phyloP scores from a whole-genome alignment of 1,140 invertebrate species.

The Zaprionus vittiger region DNA sequence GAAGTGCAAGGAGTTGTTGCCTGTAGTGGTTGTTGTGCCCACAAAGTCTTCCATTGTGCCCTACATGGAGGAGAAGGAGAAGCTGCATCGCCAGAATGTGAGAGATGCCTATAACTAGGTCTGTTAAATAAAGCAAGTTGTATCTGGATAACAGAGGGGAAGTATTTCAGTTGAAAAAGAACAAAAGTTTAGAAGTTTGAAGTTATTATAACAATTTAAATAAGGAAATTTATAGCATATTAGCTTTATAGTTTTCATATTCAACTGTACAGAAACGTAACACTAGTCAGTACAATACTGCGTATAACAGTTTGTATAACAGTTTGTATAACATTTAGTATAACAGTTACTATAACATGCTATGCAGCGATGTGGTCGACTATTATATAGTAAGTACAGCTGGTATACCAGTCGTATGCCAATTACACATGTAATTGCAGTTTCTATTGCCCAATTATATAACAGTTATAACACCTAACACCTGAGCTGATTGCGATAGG shows the following conservation, averaged over 20 bases:
- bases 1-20: slow-evolving; percentile 42
- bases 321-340: not conserved
- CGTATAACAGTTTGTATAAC: not conserved
- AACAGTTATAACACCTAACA: not conserved
- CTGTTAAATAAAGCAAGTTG: slow-evolving; percentile 1
- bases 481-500: not conserved
- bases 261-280: no score
- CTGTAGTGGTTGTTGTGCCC: slow-evolving; percentile 47
- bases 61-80: slow-evolving; percentile 59
- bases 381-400: no score
- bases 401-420: no score
- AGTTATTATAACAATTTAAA: no score
- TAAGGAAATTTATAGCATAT: no score
- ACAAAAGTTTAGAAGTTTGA: no score
- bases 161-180: not conserved
- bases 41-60: slow-evolving; percentile 38
- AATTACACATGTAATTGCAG: no score
- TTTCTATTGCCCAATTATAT: not conserved
- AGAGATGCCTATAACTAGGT: slow-evolving; percentile 39
- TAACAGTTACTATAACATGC: not conserved
- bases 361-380: no score
- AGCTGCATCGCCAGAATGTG: slow-evolving; percentile 34
- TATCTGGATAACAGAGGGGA: slow-evolving; percentile 15
- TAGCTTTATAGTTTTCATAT: no score
- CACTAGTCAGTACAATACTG: no score